phyloP scores from a whole-genome alignment of 92 coral and sea anemone genomes.

The Zoanthus gigantus region DNA sequence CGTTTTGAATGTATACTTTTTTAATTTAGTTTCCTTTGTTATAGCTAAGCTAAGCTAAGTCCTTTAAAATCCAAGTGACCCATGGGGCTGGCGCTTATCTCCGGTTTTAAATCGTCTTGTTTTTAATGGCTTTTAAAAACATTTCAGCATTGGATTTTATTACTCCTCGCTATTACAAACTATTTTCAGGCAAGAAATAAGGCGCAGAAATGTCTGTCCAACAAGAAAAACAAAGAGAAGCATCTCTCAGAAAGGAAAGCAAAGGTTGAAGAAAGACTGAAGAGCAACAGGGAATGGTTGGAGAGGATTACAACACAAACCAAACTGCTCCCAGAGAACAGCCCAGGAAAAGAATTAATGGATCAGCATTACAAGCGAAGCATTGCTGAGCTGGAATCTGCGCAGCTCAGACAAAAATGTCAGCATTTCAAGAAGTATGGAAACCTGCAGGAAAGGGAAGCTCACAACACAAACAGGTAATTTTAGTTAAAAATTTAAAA shows the following conservation, averaged over 20 bases:
- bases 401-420: constrained; percentile 82
- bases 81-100: no score
- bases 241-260: constrained; percentile 68
- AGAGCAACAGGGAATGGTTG: constrained; percentile 75
- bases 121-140: no score
- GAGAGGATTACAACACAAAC: constrained; percentile 76
- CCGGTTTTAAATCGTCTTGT: no score
- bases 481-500: neutral
- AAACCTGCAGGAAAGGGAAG: constrained; percentile 76
- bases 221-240: constrained; percentile 82
- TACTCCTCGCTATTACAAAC: no score
- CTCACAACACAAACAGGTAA: constrained; percentile 84
- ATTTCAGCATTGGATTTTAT: no score
- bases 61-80: no score
- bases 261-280: constrained; percentile 70
- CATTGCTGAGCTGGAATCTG: constrained; percentile 68
- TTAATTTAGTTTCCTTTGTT: no score
- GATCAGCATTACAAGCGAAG: constrained; percentile 51
- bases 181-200: constrained; percentile 64
- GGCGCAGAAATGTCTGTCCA: constrained; percentile 72
- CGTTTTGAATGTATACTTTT: no score
- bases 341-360: constrained; percentile 50
- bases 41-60: no score
- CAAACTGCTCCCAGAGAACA: constrained; percentile 53
- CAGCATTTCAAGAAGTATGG: constrained; percentile 86